These are phyloP conservation scores for Prolemur simus DNA, from an alignment of 2,113 vertebrate species.

Conservation along the genomic window DNA sequence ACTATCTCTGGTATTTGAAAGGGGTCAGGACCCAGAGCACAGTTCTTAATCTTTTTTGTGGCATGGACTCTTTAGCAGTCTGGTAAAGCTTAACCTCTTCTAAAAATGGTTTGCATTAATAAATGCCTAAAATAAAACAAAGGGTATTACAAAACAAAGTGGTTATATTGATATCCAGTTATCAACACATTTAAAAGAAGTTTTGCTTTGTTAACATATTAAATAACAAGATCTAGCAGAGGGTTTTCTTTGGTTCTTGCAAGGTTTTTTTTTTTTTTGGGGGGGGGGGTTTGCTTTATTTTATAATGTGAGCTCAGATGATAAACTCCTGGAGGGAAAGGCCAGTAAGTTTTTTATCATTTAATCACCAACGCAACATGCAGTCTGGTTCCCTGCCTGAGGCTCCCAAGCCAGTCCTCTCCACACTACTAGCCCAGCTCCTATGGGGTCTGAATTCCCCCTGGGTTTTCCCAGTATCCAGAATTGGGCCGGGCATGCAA, in stretches of 20 bases:
- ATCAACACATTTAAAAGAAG: conserved; percentile 9
- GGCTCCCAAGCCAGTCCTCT: background rate
- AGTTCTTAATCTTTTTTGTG: background rate
- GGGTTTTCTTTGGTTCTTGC: background rate
- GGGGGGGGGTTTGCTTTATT: background rate
- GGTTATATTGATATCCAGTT: background rate
- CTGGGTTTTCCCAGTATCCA: background rate
- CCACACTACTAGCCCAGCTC: no score
- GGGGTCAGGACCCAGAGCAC: background rate
- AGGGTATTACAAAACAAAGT: background rate
- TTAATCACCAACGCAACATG: background rate
- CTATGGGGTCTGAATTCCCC: no score
- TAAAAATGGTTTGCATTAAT: background rate
- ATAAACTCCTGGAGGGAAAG: background rate
- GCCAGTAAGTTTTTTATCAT: background rate
- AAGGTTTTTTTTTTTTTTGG: background rate
- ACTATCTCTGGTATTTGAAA: background rate
- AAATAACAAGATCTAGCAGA: background rate
- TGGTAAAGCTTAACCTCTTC: conserved; percentile 10
- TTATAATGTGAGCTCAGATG: background rate
- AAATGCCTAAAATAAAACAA: conserved; percentile 37
- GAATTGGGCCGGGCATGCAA: background rate
- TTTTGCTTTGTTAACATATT: background rate
- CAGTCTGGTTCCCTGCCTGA: background rate
- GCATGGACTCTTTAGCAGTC: background rate